Conservation (phyloP, 2,797 vertebrate species). For the Babyrousa celebensis region DNA sequence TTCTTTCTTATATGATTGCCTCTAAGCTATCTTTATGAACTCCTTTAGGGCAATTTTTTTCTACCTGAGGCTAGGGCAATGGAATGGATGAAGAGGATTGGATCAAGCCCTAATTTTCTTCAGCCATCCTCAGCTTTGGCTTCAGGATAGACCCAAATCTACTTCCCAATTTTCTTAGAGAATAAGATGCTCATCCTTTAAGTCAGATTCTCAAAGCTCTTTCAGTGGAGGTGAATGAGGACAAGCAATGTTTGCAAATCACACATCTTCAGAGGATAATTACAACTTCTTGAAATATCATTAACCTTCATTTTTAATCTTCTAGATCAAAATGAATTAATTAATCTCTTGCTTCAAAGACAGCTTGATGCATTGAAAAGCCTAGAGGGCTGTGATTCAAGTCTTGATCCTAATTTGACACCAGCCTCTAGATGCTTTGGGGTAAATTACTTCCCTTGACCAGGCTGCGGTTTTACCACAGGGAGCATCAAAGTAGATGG, state of each 20-base stretch:
- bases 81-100: background rate
- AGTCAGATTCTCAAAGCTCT: conserved; percentile 9
- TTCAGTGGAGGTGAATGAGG: conserved; percentile 26
- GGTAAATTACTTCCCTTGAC: conserved; percentile 47
- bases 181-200: conserved; percentile 7
- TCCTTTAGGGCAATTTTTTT: conserved; percentile 50
- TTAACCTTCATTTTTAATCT: conserved; percentile 39
- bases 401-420: conserved; percentile 50
- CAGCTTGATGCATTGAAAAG: conserved; percentile 17
- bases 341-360: conserved; percentile 24
- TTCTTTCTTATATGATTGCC: conserved; percentile 10
- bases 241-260: conserved; percentile 1
- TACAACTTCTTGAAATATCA: conserved; percentile 44
- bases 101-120: conserved; percentile 46
- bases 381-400: conserved; percentile 35
- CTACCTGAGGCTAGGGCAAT: background rate
- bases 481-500: conserved; percentile 27
- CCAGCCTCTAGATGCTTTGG: background rate
- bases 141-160: conserved; percentile 27
- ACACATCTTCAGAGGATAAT: conserved; percentile 6
- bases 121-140: background rate
- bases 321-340: conserved; percentile 14
- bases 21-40: conserved; percentile 31
- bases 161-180: conserved; percentile 49
- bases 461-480: conserved; percentile 15